Percentiles rank a stretch among this genome's conserved stretches.
These are phyloP conservation scores for Thera obeliscata DNA, from an alignment of 2,888 invertebrate species.

Conservation along the genomic window DNA sequence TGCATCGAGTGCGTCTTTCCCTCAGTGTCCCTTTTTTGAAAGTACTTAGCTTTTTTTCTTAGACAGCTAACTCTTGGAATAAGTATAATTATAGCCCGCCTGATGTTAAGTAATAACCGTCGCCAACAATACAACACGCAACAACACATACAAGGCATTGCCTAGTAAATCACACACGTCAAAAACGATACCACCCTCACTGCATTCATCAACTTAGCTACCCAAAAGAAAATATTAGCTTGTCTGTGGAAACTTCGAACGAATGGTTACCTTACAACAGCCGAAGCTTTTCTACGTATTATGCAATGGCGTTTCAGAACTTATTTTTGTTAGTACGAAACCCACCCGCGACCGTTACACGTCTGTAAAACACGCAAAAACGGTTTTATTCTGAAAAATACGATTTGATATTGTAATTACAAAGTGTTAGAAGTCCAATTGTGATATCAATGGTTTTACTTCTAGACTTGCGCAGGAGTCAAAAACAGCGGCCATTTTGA, in stretches of 20 bases:
- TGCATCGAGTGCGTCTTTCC: too few relatives aligned
- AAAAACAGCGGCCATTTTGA: slow-evolving; percentile 53
- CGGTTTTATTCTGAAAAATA: slow-evolving; percentile 22
- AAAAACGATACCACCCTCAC: too few relatives aligned
- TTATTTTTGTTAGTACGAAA: slow-evolving; percentile 79
- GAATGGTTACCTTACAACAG: slow-evolving; percentile 50
- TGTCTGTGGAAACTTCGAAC: slow-evolving; percentile 47
- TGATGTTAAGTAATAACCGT: too few relatives aligned
- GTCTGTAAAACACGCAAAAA: slow-evolving; percentile 45
- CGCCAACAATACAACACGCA: too few relatives aligned
- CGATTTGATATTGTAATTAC: slow-evolving; percentile 34
- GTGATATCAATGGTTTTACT: slow-evolving; percentile 8
- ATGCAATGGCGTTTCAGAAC: slow-evolving; percentile 76
- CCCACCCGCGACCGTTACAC: slow-evolving; percentile 59
- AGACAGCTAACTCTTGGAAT: too few relatives aligned
- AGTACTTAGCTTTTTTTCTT: too few relatives aligned
- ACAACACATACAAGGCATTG: neutral
- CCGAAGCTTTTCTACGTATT: slow-evolving; percentile 79
- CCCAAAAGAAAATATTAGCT: neutral
- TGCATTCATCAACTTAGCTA: too few relatives aligned
- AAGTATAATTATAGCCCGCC: too few relatives aligned
- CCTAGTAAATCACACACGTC: neutral
- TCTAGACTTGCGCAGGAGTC: slow-evolving; percentile 43
- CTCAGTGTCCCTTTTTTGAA: too few relatives aligned
- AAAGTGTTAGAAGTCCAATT: slow-evolving; percentile 23